Conservation (phyloP, 30 jellyfish, hydroid and myxozoan genomes). For the Rhopilema esculentum region DNA sequence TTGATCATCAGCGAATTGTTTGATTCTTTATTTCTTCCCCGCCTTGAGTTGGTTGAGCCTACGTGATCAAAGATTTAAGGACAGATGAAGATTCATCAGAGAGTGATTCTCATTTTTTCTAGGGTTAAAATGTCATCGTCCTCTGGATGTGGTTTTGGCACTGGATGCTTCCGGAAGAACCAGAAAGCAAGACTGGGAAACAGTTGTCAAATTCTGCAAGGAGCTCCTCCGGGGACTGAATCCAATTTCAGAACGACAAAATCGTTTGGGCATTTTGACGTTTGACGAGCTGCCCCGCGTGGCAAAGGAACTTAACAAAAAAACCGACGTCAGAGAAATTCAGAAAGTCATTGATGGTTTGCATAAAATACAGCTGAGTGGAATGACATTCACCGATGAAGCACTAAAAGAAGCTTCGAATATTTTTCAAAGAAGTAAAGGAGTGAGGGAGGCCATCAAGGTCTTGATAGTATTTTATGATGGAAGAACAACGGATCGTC, state of each 20-base stretch:
- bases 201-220: constrained; percentile 49
- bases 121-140: constrained; percentile 73
- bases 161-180: constrained; percentile 72
- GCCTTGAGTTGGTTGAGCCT: too few relatives aligned
- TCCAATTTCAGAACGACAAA: constrained; percentile 63
- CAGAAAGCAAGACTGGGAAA: constrained; percentile 49
- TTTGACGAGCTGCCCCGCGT: constrained; percentile 62
- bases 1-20: too few relatives aligned
- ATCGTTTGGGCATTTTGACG: constrained; percentile 55
- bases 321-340: constrained; percentile 15
- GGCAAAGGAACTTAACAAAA: constrained; percentile 35
- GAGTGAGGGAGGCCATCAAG: constrained; percentile 51
- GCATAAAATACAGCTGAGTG: constrained; percentile 29
- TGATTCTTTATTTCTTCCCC: too few relatives aligned
- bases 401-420: constrained; percentile 51
- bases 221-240: constrained; percentile 29
- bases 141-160: constrained; percentile 59
- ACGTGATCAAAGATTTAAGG: too few relatives aligned
- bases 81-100: too few relatives aligned
- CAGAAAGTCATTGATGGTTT: constrained; percentile 29
- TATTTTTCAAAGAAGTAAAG: constrained; percentile 41
- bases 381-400: constrained; percentile 73
- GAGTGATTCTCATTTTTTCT: neutral
- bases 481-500: constrained; percentile 69
- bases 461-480: constrained; percentile 63